phyloP scores from a whole-genome alignment of 2,113 vertebrate species.

The Aptenodytes patagonicus region DNA sequence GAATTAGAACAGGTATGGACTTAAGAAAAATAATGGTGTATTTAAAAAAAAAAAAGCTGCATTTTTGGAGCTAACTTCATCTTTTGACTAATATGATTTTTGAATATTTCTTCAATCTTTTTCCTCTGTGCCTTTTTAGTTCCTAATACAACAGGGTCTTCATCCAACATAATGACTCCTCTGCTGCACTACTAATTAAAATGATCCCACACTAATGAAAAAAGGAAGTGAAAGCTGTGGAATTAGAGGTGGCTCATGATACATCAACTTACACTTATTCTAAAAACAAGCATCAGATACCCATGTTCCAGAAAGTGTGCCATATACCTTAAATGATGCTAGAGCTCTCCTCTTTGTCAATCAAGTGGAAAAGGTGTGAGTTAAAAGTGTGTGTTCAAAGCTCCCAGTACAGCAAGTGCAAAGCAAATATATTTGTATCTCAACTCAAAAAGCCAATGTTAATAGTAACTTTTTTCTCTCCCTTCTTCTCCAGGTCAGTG shows the following conservation, averaged over 20 bases:
- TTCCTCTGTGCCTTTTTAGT: neutral
- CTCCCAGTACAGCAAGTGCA: neutral
- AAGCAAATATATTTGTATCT: neutral
- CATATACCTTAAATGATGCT: neutral
- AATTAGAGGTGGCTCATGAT: neutral
- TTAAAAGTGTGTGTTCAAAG: neutral
- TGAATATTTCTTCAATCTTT: neutral
- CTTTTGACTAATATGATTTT: neutral
- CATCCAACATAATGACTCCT: neutral
- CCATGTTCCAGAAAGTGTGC: neutral
- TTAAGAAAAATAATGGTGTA: neutral
- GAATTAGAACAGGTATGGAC: neutral
- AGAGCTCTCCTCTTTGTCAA: neutral
- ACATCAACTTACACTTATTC: neutral
- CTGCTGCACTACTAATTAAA: neutral
- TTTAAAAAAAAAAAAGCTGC: neutral
- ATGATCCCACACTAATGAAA: neutral
- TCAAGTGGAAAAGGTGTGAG: neutral
- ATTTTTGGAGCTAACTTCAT: neutral
- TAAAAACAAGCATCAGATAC: neutral
- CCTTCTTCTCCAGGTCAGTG: neutral
- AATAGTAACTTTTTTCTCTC: neutral
- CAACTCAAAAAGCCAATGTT: neutral
- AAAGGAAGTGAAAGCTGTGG: neutral
- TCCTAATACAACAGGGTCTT: neutral